Conservation (phyloP, 2,888 invertebrate genomes). For the Phytoseiulus persimilis region DNA sequence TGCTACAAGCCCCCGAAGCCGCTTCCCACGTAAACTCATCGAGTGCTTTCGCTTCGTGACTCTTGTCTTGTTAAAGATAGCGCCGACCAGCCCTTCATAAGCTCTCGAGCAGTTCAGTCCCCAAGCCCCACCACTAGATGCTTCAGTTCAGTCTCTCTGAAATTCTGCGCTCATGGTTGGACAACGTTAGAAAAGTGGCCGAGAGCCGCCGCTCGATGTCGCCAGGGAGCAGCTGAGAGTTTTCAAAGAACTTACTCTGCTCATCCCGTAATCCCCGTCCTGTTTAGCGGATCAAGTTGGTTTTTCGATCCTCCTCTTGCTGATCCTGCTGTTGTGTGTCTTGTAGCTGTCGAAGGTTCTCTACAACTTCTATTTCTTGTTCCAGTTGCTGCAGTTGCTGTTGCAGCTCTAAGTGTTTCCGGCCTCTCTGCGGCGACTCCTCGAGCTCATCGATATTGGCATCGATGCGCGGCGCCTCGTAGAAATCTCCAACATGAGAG, state of each 20-base stretch:
- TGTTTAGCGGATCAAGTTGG: background rate
- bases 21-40: background rate
- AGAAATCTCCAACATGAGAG: background rate
- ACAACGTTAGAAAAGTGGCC: no score
- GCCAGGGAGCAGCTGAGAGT: background rate
- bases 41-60: background rate
- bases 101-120: no score
- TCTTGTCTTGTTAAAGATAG: no score
- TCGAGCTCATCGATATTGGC: background rate
- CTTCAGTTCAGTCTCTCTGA: no score
- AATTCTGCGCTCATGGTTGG: no score
- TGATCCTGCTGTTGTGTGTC: background rate
- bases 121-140: background rate
- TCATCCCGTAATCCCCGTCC: background rate
- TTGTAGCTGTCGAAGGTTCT: background rate
- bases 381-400: background rate
- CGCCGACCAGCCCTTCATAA: no score
- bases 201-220: background rate
- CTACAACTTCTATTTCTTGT: background rate
- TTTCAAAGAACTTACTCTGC: background rate
- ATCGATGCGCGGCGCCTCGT: background rate
- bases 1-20: background rate
- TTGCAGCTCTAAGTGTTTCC: background rate
- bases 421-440: background rate
- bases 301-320: background rate